phyloP scores from a whole-genome alignment of 2,113 vertebrate genomes.

The Passer montanus region DNA sequence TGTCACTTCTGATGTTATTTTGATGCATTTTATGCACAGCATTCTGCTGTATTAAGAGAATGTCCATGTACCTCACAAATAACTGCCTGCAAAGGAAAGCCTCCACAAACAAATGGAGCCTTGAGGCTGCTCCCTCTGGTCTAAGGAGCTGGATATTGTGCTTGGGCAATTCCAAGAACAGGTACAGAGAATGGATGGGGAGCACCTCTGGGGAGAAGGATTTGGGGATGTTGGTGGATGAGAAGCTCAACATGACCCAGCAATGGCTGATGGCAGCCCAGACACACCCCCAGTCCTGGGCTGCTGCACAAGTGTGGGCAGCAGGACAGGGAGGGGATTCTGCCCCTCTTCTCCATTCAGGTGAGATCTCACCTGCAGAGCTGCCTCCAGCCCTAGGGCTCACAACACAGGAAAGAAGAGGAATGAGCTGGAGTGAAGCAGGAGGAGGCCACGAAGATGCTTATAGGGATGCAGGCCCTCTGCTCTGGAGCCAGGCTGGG shows the following conservation, averaged over 20 bases:
- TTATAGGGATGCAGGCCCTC: rapidly evolving
- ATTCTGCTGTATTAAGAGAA: not conserved
- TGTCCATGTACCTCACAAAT: rapidly evolving
- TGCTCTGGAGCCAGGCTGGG: not conserved
- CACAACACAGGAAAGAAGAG: not conserved
- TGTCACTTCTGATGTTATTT: not conserved
- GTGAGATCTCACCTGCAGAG: not conserved
- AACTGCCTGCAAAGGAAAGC: not conserved
- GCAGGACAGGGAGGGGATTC: not conserved
- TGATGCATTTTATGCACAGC: not conserved
- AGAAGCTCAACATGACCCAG: not conserved
- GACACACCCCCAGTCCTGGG: not conserved
- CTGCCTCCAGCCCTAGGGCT: not conserved
- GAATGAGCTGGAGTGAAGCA: not conserved
- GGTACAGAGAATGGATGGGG: not conserved
- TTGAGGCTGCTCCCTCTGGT: not conserved
- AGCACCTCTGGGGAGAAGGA: not conserved
- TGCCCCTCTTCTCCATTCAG: not conserved
- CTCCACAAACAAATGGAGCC: not conserved
- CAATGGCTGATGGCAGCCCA: not conserved
- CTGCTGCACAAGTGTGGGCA: not conserved
- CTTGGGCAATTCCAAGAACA: not conserved
- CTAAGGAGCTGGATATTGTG: not conserved
- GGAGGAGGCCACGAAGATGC: not conserved
- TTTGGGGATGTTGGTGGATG: not conserved